A percentile compares a stretch with the other conserved stretches of the same genome.
These are phyloP conservation scores for Eristalis tenax DNA, from an alignment of 2,888 invertebrate genomes.

Conservation along the genomic window DNA sequence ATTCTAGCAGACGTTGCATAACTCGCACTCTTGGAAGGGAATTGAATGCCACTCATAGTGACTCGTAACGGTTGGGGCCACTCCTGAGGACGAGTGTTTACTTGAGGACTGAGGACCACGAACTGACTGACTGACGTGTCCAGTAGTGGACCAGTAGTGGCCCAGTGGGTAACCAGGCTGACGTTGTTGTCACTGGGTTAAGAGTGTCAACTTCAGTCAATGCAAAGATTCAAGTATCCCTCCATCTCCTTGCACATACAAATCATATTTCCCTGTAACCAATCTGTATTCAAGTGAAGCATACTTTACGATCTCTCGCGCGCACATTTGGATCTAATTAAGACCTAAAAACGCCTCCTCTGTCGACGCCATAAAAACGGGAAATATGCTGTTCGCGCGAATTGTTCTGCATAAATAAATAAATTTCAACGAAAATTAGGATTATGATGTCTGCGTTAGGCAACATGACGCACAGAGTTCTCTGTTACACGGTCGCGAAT, in stretches of 20 bases:
- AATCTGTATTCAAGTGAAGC: slow-evolving; percentile 57
- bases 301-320: slow-evolving; percentile 42
- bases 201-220: neutral
- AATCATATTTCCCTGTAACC: slow-evolving; percentile 26
- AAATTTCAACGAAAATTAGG: slow-evolving; percentile 39
- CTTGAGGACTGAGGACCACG: neutral
- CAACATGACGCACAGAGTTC: slow-evolving; percentile 11
- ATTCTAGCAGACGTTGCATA: slow-evolving; percentile 45
- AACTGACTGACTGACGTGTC: neutral
- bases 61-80: slow-evolving; percentile 50
- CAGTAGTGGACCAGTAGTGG: neutral
- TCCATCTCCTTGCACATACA: neutral
- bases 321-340: slow-evolving; percentile 63
- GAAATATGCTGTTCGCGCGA: slow-evolving; percentile 55
- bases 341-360: slow-evolving; percentile 33
- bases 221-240: neutral
- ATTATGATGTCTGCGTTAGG: slow-evolving; percentile 30
- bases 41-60: slow-evolving; percentile 25
- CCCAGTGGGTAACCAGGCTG: slow-evolving; percentile 58
- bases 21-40: slow-evolving; percentile 6
- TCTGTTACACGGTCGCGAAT: neutral
- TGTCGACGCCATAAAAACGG: slow-evolving; percentile 23
- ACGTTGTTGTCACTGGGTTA: slow-evolving; percentile 37
- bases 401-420: slow-evolving; percentile 68
- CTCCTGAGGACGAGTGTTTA: neutral